A percentile compares a stretch with the other conserved stretches of the same genome.
phyloP scores from a whole-genome alignment of 2,888 invertebrate species.

The Julus scandinavius region DNA sequence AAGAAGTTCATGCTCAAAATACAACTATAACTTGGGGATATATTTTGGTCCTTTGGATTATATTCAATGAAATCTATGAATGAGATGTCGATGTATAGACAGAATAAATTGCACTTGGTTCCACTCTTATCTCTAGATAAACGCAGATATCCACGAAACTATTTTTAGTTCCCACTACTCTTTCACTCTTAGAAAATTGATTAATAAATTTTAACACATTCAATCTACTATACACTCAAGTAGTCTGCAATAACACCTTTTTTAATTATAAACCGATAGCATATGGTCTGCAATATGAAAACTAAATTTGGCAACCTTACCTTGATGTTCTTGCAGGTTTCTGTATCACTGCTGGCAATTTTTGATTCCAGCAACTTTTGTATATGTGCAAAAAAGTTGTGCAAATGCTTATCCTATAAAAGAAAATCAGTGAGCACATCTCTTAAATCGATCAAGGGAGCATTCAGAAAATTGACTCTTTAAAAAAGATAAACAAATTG shows the following conservation, averaged over 20 bases:
- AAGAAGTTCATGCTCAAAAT: not conserved
- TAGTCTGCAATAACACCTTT: too few relatives aligned
- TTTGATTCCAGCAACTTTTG: slow-evolving; percentile 80
- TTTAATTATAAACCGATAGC: not conserved
- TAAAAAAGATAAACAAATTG: slow-evolving; percentile 17
- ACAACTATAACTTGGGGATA: not conserved
- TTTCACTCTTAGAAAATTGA: not conserved
- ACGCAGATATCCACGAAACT: too few relatives aligned
- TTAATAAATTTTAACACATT: too few relatives aligned
- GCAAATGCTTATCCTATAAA: slow-evolving; percentile 80
- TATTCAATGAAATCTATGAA: too few relatives aligned
- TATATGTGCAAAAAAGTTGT: slow-evolving; percentile 86
- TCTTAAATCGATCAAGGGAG: not conserved
- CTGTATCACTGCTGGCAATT: slow-evolving; percentile 71
- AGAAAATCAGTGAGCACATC: slow-evolving; percentile 47
- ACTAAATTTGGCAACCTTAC: slow-evolving; percentile 53
- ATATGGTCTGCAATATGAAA: not conserved
- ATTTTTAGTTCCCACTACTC: too few relatives aligned
- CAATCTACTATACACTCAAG: too few relatives aligned
- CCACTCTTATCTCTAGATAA: too few relatives aligned
- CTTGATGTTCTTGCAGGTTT: slow-evolving; percentile 75
- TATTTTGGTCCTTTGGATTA: too few relatives aligned
- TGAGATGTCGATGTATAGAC: too few relatives aligned
- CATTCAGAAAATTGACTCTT: not conserved
- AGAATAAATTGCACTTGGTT: too few relatives aligned